phyloP scores from a whole-genome alignment of 2,113 vertebrate species.

The Solea solea region DNA sequence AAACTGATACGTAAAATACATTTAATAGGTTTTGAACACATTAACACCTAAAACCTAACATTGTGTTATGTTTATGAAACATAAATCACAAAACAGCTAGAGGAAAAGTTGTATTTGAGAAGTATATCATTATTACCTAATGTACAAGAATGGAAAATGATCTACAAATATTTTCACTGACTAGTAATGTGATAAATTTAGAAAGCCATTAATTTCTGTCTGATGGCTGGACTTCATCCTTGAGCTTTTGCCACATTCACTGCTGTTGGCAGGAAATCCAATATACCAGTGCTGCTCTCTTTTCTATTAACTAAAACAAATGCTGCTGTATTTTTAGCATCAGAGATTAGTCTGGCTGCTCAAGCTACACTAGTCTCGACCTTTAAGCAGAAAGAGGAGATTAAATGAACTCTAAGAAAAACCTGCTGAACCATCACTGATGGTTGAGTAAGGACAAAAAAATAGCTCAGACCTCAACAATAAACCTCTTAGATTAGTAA shows the following conservation, averaged over 20 bases:
- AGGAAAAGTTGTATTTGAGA: too few species aligned
- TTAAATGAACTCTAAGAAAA: neutral
- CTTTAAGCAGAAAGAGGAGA: constrained; percentile 3
- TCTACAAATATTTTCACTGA: too few species aligned
- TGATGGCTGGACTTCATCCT: constrained; percentile 21
- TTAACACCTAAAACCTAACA: too few species aligned
- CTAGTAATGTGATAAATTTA: neutral
- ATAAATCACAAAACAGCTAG: too few species aligned
- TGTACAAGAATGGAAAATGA: too few species aligned
- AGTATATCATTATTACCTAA: too few species aligned
- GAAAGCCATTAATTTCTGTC: constrained; percentile 10
- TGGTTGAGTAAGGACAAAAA: neutral
- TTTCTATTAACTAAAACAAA: constrained; percentile 82
- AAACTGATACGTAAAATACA: too few species aligned
- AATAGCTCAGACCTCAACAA: too few species aligned
- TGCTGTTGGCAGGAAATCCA: constrained; percentile 45
- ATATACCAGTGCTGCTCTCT: constrained; percentile 70
- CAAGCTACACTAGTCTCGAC: constrained; percentile 22
- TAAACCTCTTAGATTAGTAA: too few species aligned
- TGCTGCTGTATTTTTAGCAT: constrained; percentile 85
- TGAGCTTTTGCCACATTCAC: constrained; percentile 72
- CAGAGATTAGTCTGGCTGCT: constrained; percentile 63
- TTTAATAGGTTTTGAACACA: too few species aligned
- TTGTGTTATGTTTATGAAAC: too few species aligned
- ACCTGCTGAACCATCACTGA: neutral